phyloP scores from a whole-genome alignment of 2,888 invertebrate genomes.

The Catocala nupta region DNA sequence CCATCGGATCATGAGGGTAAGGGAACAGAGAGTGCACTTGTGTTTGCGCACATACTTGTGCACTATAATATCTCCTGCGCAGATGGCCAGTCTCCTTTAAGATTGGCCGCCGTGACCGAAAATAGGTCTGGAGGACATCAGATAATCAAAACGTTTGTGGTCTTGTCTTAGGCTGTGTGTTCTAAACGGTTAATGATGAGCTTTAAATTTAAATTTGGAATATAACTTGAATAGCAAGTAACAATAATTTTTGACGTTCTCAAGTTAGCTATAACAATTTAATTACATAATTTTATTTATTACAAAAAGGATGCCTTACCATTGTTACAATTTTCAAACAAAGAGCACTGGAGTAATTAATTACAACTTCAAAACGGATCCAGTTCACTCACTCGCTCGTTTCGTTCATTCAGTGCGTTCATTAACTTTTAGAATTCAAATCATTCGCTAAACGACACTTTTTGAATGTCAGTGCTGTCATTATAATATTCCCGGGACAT shows the following conservation, averaged over 20 bases:
- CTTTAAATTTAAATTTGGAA: no score
- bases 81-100: no score
- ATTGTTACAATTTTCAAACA: slow-evolving; percentile 40
- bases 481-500: slow-evolving; percentile 68
- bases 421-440: slow-evolving; percentile 66
- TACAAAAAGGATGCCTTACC: slow-evolving; percentile 5
- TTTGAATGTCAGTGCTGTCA: slow-evolving; percentile 68
- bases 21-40: no score
- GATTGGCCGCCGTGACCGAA: no score
- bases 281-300: slow-evolving; percentile 3
- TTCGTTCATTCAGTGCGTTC: slow-evolving; percentile 51
- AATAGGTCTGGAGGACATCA: no score
- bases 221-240: no score
- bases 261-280: not conserved
- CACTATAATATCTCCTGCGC: no score
- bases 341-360: slow-evolving; percentile 42
- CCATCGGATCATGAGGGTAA: no score
- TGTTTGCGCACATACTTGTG: no score
- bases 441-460: slow-evolving; percentile 62
- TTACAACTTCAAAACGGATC: slow-evolving; percentile 42
- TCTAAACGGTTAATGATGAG: no score
- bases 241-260: not conserved
- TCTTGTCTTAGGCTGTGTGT: no score
- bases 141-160: no score
- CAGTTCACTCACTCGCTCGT: slow-evolving; percentile 17